These are phyloP conservation scores for Thrips palmi DNA, from an alignment of 1,140 invertebrate genomes.

Conservation along the genomic window DNA sequence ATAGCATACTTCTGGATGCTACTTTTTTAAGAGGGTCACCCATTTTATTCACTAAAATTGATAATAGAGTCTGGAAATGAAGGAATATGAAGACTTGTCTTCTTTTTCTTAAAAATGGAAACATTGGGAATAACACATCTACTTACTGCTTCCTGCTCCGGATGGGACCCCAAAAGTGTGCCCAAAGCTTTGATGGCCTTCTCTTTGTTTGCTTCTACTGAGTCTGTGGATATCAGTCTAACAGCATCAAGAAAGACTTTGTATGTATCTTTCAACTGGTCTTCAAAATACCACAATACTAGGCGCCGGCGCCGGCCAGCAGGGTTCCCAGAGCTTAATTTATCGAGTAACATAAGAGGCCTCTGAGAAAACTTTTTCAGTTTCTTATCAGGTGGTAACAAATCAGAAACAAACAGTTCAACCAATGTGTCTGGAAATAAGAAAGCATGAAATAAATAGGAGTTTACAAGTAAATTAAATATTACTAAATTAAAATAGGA, in stretches of 20 bases:
- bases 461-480: neutral
- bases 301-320: constrained; percentile 27
- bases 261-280: constrained; percentile 61
- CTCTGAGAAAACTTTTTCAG: constrained; percentile 54
- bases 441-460: constrained; percentile 10
- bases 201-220: constrained; percentile 59
- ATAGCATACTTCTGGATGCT: constrained; percentile 69
- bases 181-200: constrained; percentile 61
- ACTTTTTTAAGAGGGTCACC: constrained; percentile 82
- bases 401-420: constrained; percentile 57
- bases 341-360: constrained; percentile 21
- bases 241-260: constrained; percentile 45
- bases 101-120: constrained; percentile 3
- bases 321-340: constrained; percentile 19
- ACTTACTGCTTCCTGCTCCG: constrained; percentile 71
- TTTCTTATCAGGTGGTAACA: constrained; percentile 53
- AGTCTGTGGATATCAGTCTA: constrained; percentile 41
- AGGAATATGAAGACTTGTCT: constrained; percentile 11
- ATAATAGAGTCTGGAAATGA: constrained; percentile 47
- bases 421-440: constrained; percentile 38
- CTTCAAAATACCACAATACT: constrained; percentile 58
- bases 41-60: constrained; percentile 80
- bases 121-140: constrained; percentile 4
- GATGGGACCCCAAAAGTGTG: constrained; percentile 59
- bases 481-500: constrained; percentile 3